Conservation (phyloP, 2,113 vertebrate genomes). For the Bubo blakistoni region DNA sequence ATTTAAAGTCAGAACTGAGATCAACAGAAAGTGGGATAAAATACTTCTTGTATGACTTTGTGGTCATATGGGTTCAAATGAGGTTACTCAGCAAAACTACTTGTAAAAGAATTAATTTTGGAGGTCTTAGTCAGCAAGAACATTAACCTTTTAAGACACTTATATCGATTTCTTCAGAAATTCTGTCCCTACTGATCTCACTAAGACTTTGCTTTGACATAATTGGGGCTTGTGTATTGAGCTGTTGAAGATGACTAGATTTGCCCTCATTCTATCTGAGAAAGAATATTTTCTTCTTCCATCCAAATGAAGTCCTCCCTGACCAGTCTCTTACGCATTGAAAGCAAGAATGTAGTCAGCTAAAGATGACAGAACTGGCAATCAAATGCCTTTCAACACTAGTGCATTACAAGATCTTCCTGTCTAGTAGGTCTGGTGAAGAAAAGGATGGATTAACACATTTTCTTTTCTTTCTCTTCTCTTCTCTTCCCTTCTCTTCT, state of each 20-base stretch:
- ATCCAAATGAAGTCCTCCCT: neutral
- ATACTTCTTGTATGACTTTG: neutral
- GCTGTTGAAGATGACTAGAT: neutral
- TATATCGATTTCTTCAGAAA: neutral
- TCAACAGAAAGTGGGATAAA: neutral
- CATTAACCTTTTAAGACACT: neutral
- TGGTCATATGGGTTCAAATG: neutral
- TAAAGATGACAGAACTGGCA: neutral
- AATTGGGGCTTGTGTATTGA: neutral
- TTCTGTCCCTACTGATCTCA: neutral
- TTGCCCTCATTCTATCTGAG: conserved; percentile 4
- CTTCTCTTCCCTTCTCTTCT: neutral
- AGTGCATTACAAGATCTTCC: neutral
- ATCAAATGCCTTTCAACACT: neutral
- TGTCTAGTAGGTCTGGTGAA: neutral
- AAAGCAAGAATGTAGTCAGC: neutral
- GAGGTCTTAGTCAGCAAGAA: neutral
- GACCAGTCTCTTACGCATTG: neutral
- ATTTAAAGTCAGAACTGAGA: conserved; percentile 30
- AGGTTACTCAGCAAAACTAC: neutral
- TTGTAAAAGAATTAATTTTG: neutral
- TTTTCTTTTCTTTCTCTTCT: neutral
- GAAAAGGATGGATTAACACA: neutral
- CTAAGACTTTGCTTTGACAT: neutral
- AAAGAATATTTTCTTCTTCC: neutral